Evolutionary conservation across 2,113 vertebrate species (phyloP), one percentile per base, ranked within the genome.

Genomic region (Triplophysa rosa): DNA sequence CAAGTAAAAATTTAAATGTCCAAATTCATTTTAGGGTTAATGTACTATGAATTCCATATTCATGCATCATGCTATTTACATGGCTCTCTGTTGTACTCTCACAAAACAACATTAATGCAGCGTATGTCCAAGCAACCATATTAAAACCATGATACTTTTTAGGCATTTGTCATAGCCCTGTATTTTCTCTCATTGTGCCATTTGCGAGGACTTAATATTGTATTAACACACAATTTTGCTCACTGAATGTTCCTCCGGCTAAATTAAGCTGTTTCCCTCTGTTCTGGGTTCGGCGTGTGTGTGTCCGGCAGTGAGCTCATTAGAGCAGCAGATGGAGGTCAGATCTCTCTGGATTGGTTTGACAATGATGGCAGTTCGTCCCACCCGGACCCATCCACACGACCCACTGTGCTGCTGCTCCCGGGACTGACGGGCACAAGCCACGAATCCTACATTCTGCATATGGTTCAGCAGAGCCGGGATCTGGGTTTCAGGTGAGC

Each of bases 261-360:
- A 81, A 67, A 75, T 74, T 42, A 78, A 58, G 69, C 58, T 79
- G 82, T 65, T 63, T 71, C 49, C 61, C 17, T 76, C 19, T 79
- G 61, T 73, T 52, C 64, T 70, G 72, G 67, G 79, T 67, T 75
- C n/a, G 45, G 45, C 85, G 45, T 64, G 54, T 72, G 59, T 70
- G 23, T 79, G 74, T 79, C 58, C 84, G 92, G 87, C 92, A 99
- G 98, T 88, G 96, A 98, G 90, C 95, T 98, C 88, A 95, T 99
- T 94, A 95, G 92, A 91, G 96, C 96, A 83, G 91, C 94, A 91
- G 98, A 99, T 94, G 98, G 97, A 94, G 98, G 98, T 83, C 97
- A 99, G 93, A 97, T 99, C 94, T 99, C 95, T 1, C 83, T 99
- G 94, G 98, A 99, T 86, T 99, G 98, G 97, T 97, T 97, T 89